Base-by-base conservation (phyloP, 2,888 invertebrate species). In the Coelinius sp. region DNA sequence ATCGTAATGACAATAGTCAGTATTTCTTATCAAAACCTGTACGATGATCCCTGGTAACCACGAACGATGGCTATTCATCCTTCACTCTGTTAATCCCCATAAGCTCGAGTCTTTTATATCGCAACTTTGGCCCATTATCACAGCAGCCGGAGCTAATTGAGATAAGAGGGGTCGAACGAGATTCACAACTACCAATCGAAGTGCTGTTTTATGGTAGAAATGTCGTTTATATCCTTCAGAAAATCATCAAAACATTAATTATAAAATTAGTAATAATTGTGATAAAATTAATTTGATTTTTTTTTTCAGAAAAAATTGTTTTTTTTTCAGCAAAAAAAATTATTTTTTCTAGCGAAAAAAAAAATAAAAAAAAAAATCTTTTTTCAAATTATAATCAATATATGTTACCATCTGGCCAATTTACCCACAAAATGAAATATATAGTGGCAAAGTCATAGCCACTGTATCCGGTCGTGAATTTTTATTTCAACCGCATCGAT, bases 401-500 rank as follows among this genome's bases (percentile, higher is more conserved):
- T n/a, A n/a, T n/a, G n/a, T n/a, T n/a, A n/a, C n/a, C n/a, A n/a
- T n/a, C n/a, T n/a, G n/a, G n/a, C n/a, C n/a, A n/a, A n/a, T n/a
- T n/a, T n/a, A n/a, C 31, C 41, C 10, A 41, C 41, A 12, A 41
- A 1, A 12, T 41, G 41, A 49, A 44, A 44, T 14, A 49, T 49
- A 17, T 49, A 17, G 46, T 49, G 17, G 46, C 6, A 4, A 14
- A 8, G 7, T 20, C 20, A 8, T 20, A 49, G 46, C 46, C 46
- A 53, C 53, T n/a, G 25, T 53, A 53, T 53, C 53, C 53, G 53
- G 53, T 53, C 53, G 53, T 53, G 25, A 53, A 53, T 53, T 24
- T 25, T 53, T 24, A 24, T 53, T 53, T 12, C 24, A 25, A 24
- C 17, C 53, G 12, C 4, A 10, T 53, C 25, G 25, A 53, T 53